Conservation (phyloP, 2,888 invertebrate species). For the Hirtodrosophila histrioides region DNA sequence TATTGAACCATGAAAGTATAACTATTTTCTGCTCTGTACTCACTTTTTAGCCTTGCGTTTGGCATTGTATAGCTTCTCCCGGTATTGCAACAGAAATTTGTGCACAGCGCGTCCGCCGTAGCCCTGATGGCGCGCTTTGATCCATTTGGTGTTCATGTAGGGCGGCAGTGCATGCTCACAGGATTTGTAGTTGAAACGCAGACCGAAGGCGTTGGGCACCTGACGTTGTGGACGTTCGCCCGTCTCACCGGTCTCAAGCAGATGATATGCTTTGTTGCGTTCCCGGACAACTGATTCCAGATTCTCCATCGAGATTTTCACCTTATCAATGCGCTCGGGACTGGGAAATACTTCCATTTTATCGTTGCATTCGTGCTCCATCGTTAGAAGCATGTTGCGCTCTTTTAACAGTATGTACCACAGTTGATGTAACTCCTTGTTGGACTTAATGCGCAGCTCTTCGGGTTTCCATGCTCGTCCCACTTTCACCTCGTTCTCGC, state of each 20-base stretch:
- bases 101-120: slow-evolving; percentile 87
- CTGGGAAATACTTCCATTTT: slow-evolving; percentile 91
- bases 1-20: no score
- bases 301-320: slow-evolving; percentile 97
- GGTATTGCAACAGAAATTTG: slow-evolving; percentile 87
- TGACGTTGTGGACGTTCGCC: slow-evolving; percentile 90
- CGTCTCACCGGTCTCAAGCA: slow-evolving; percentile 94
- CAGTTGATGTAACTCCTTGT: slow-evolving; percentile 97
- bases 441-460: slow-evolving; percentile 97
- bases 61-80: slow-evolving; percentile 87
- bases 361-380: slow-evolving; percentile 93
- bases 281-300: slow-evolving; percentile 95
- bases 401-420: slow-evolving; percentile 97
- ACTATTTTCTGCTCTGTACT: slow-evolving; percentile 45
- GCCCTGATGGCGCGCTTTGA: slow-evolving; percentile 86
- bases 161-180: slow-evolving; percentile 88
- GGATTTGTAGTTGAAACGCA: slow-evolving; percentile 86
- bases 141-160: slow-evolving; percentile 88
- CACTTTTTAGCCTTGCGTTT: slow-evolving; percentile 87
- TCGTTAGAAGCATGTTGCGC: slow-evolving; percentile 97
- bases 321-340: slow-evolving; percentile 96
- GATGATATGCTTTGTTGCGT: slow-evolving; percentile 94
- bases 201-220: slow-evolving; percentile 87
- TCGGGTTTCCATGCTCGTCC: slow-evolving; percentile 95
- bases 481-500: slow-evolving; percentile 89